These are phyloP conservation scores for Cryptus viduatorius DNA, from an alignment of 2,888 invertebrate genomes.

Conservation along the genomic window DNA sequence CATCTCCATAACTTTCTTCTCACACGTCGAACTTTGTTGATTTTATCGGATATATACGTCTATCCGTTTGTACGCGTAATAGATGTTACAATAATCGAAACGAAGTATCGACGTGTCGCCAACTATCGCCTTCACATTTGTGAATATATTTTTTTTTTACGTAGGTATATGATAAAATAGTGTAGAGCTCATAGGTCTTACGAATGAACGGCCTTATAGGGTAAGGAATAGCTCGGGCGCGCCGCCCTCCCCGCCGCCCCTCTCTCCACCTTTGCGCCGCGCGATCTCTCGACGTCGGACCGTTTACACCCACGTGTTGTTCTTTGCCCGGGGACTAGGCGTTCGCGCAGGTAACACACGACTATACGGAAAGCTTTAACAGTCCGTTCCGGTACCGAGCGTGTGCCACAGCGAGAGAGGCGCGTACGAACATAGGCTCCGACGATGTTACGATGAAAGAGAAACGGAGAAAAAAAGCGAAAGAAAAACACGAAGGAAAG, in stretches of 20 bases:
- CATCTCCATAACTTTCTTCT: slow-evolving; percentile 26
- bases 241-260: too few species aligned
- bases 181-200: slow-evolving; percentile 47
- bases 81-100: slow-evolving; percentile 12
- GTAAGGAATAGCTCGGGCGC: slow-evolving; percentile 76
- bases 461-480: slow-evolving; percentile 40
- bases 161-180: slow-evolving; percentile 38
- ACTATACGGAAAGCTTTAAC: slow-evolving; percentile 31
- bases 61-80: not conserved
- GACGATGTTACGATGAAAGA: slow-evolving; percentile 61
- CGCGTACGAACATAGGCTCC: slow-evolving; percentile 35
- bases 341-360: slow-evolving; percentile 44
- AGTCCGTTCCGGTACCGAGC: slow-evolving; percentile 22
- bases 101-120: not conserved
- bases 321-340: slow-evolving; percentile 46
- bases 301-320: slow-evolving; percentile 80
- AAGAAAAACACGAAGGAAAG: slow-evolving; percentile 8
- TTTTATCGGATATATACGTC: slow-evolving; percentile 25
- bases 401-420: slow-evolving; percentile 64
- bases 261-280: slow-evolving; percentile 56
- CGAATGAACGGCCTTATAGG: slow-evolving; percentile 79
- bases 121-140: slow-evolving; percentile 4
- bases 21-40: slow-evolving; percentile 41
- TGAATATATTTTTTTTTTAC: slow-evolving; percentile 27
- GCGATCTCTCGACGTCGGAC: slow-evolving; percentile 76